These are phyloP conservation scores for Helostoma temminkii DNA, from an alignment of 2,797 vertebrate genomes.

Conservation along the genomic window DNA sequence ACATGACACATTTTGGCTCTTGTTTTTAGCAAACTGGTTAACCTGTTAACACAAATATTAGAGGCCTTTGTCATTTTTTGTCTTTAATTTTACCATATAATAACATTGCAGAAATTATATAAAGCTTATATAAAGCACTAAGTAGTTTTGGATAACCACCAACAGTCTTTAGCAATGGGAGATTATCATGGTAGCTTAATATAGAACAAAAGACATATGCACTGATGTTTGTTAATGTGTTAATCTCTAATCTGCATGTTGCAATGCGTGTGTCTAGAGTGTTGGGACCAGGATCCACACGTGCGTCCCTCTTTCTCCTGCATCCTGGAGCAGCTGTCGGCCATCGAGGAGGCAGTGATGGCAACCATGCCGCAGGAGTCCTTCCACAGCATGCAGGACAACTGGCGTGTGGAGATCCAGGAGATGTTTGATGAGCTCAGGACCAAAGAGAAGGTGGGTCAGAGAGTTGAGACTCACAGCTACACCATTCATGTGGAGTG, in stretches of 20 bases:
- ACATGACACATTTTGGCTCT: no score
- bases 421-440: conserved; percentile 97
- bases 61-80: not conserved
- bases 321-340: conserved; percentile 95
- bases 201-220: not conserved
- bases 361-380: conserved; percentile 97
- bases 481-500: not conserved
- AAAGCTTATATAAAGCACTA: not conserved
- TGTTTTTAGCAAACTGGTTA: no score
- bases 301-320: conserved; percentile 93
- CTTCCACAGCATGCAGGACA: conserved; percentile 98
- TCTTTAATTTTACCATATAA: not conserved
- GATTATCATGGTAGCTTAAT: not conserved
- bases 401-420: conserved; percentile 98
- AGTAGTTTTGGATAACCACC: not conserved
- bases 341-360: conserved; percentile 93
- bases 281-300: conserved; percentile 97
- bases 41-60: not conserved
- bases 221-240: not conserved
- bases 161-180: not conserved
- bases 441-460: conserved; percentile 94
- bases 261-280: conserved; percentile 83
- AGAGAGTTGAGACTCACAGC: not conserved
- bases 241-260: not conserved
- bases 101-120: not conserved